Percentiles rank a stretch among this genome's conserved stretches.
Conservation (phyloP, 2,113 vertebrate genomes). For the Serinus canaria region DNA sequence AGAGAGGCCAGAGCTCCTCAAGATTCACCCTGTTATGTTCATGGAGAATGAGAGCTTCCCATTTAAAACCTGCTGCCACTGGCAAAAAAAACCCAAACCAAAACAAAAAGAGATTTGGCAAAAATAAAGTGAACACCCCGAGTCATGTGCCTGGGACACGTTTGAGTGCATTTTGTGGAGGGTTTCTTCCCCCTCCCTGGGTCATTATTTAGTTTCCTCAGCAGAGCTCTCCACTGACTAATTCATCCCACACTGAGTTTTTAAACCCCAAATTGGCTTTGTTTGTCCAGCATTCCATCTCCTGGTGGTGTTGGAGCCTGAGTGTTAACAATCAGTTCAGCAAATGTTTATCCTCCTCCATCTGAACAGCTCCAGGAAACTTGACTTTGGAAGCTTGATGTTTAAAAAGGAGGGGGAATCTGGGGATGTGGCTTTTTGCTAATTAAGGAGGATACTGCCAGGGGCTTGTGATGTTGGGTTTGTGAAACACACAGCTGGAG, state of each 20-base stretch:
- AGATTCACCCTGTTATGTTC: not conserved
- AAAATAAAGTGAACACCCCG: not conserved
- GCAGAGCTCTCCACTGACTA: not conserved
- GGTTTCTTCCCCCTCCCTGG: not conserved
- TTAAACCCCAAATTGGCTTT: not conserved
- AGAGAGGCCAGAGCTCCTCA: not conserved
- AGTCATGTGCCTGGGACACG: not conserved
- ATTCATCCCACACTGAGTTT: conserved; percentile 13
- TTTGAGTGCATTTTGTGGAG: not conserved
- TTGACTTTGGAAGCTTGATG: conserved; percentile 25
- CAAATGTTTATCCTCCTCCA: conserved; percentile 23
- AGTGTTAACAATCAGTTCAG: not conserved
- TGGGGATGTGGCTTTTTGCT: not conserved
- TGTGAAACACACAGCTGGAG: conserved; percentile 21
- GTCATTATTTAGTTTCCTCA: not conserved
- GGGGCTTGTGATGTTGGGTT: not conserved
- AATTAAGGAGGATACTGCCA: not conserved
- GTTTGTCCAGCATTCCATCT: conserved; percentile 20
- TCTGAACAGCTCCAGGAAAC: not conserved
- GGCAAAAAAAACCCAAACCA: not conserved
- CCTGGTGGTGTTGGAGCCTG: not conserved
- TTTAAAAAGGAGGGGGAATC: not conserved
- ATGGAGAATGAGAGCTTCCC: not conserved
- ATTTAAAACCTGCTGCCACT: not conserved
- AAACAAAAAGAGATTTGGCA: not conserved